These are phyloP conservation scores for Pteruthius melanotis DNA, from an alignment of 2,113 vertebrate genomes.

Conservation along the genomic window DNA sequence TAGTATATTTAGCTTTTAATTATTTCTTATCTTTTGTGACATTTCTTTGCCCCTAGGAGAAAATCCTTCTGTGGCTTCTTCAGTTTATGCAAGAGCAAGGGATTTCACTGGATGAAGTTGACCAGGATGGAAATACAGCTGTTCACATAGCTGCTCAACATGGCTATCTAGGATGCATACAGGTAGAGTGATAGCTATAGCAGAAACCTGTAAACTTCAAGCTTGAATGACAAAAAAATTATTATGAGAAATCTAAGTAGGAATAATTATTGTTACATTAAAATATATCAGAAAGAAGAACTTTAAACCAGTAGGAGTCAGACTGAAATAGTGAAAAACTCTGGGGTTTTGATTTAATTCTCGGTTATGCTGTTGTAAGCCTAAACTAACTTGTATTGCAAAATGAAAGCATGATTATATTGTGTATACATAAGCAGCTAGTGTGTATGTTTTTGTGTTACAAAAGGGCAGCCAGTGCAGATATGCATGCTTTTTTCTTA, in stretches of 20 bases:
- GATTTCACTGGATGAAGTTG: conserved; percentile 93
- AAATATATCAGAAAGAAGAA: not conserved
- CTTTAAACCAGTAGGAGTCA: not conserved
- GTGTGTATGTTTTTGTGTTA: not conserved
- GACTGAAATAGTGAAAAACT: not conserved
- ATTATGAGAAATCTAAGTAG: not conserved
- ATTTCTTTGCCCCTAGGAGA: conserved; percentile 78
- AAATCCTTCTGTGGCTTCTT: conserved; percentile 94
- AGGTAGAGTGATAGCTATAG: conserved; percentile 72
- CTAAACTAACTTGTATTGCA: not conserved
- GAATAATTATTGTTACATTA: not conserved
- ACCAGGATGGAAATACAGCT: conserved; percentile 92
- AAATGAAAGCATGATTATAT: not conserved
- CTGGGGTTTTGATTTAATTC: not conserved
- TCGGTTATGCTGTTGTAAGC: not conserved
- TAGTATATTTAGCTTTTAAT: not conserved
- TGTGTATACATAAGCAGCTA: not conserved
- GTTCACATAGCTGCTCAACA: conserved; percentile 92
- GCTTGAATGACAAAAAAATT: not conserved
- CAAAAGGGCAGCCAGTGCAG: not conserved
- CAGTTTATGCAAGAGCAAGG: conserved; percentile 99
- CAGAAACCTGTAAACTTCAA: not conserved
- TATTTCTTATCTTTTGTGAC: not conserved
- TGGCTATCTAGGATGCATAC: conserved; percentile 93
- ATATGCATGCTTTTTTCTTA: not conserved